phyloP scores from a whole-genome alignment of 2,113 vertebrate species.

The Riparia riparia region DNA sequence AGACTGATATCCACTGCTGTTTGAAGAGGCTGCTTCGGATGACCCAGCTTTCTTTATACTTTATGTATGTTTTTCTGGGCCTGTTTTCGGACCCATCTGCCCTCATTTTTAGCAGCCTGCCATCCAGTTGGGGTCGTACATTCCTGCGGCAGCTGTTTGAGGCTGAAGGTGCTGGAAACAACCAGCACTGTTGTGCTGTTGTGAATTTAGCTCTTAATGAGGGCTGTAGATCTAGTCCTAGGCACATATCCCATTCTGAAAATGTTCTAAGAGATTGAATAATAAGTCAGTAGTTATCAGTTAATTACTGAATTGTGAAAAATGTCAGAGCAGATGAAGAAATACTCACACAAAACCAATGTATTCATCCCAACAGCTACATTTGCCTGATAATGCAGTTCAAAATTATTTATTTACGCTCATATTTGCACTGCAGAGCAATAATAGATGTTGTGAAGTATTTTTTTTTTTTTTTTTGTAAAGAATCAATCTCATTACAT shows the following conservation, averaged over 20 bases:
- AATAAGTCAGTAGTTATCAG: constrained; percentile 28
- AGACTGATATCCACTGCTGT: background rate
- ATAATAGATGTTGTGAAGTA: background rate
- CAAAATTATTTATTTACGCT: constrained; percentile 54
- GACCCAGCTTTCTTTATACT: background rate
- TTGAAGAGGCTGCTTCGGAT: background rate
- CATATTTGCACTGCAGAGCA: constrained; percentile 25
- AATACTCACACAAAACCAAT: constrained; percentile 12
- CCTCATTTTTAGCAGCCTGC: background rate
- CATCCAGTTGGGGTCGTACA: rapidly evolving
- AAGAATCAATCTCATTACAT: constrained; percentile 1
- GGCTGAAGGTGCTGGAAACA: background rate
- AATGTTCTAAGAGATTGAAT: constrained; percentile 10
- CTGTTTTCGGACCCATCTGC: background rate
- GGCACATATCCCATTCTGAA: background rate
- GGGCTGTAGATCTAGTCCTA: background rate
- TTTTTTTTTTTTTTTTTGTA: background rate
- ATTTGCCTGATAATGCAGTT: constrained; percentile 45
- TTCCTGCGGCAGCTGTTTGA: background rate
- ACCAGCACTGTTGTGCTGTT: background rate
- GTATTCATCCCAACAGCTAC: constrained; percentile 37
- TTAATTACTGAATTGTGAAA: constrained; percentile 40
- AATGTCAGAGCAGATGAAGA: constrained; percentile 25
- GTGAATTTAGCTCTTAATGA: background rate
- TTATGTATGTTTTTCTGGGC: background rate